Evolutionary conservation across 2,888 invertebrate species (phyloP), one percentile per base, ranked within the genome.

Genomic region (Mimas tiliae): DNA sequence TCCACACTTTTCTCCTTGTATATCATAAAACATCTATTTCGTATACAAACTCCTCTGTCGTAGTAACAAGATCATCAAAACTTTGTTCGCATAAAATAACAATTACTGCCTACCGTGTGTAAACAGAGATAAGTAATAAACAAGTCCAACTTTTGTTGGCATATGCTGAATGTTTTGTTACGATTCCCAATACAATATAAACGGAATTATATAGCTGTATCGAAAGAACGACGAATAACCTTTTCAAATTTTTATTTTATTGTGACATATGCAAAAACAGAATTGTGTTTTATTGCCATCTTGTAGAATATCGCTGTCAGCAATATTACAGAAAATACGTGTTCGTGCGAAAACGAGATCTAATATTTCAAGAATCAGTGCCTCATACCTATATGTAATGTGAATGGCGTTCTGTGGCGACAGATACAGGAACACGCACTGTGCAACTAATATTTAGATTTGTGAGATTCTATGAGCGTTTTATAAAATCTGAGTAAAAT

Each of bases 1-100:
- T 86, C 84, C 85, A 85, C 84, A 85, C 82, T 85, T 78, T 58
- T 58, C 58, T 58, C 79, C 80, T 82, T 83, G 82, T 83, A 82
- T 83, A 83, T 85, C 82, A 81, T 85, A 84, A 86, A 85, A 79
- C 75, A 75, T 79, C 72, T 72, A 74, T 72, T 72, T 68, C 70
- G 66, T 64, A 52, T 38, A 78, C 72, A 79, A 77, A 77, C 74
- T 69, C 63, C 72, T 21, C 6, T 12, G 42, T 38, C 38, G 68
- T 68, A 72, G 73, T 74, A 79, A 75, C 72, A 76, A 76, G 72
- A 71, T 48, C 66, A 64, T 67, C 72, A 72, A 72, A 81, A 27
- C 80, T 77, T 72, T 72, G 68, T 6, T 16, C 42, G 74, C 74
- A 73, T 81, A 75, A 74, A 78, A 78, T 80, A 73, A 78, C 77